Percentiles rank a stretch among this genome's conserved stretches.
These are phyloP conservation scores for Ceratosolen fusciceps DNA, from an alignment of 1,140 invertebrate genomes.

Conservation along the genomic window DNA sequence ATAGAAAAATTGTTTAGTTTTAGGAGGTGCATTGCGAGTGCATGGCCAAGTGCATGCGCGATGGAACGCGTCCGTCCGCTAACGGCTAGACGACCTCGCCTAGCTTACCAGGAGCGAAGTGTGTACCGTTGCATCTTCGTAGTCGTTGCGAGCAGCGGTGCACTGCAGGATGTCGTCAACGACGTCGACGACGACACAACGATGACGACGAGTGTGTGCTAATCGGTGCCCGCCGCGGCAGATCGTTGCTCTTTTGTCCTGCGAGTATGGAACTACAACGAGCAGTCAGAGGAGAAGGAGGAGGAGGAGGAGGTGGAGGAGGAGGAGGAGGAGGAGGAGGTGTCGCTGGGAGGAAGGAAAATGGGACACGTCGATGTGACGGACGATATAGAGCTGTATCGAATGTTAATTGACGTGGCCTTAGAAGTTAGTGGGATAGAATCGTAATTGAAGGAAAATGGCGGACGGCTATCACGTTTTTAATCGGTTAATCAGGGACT, in stretches of 20 bases:
- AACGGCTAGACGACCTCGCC: conserved; percentile 15
- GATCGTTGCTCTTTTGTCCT: conserved; percentile 45
- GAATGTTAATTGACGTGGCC: conserved; percentile 40
- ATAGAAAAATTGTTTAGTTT: conserved; percentile 19
- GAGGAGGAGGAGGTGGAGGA: not conserved
- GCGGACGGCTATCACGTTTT: not conserved
- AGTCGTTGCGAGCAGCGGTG: not conserved
- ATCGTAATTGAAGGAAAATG: not conserved
- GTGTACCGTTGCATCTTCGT: conserved; percentile 36
- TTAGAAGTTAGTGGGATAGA: not conserved
- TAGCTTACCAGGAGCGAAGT: conserved; percentile 19
- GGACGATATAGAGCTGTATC: not conserved
- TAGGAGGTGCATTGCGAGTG: not conserved
- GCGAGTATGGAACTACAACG: too few relatives aligned
- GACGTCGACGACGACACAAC: not conserved
- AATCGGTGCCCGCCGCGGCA: not conserved
- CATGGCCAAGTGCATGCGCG: conserved; percentile 20
- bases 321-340: conserved; percentile 6
- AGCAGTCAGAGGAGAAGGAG: too few relatives aligned
- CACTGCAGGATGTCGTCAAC: not conserved
- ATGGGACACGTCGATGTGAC: conserved; percentile 31
- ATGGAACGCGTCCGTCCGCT: not conserved
- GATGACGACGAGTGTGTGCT: conserved; percentile 14
- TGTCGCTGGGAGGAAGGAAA: not conserved
- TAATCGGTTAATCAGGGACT: too few relatives aligned